Percentiles rank a stretch among this genome's conserved stretches.
phyloP scores from a whole-genome alignment of 2,797 vertebrate species.

The Amphiprion clarkii region DNA sequence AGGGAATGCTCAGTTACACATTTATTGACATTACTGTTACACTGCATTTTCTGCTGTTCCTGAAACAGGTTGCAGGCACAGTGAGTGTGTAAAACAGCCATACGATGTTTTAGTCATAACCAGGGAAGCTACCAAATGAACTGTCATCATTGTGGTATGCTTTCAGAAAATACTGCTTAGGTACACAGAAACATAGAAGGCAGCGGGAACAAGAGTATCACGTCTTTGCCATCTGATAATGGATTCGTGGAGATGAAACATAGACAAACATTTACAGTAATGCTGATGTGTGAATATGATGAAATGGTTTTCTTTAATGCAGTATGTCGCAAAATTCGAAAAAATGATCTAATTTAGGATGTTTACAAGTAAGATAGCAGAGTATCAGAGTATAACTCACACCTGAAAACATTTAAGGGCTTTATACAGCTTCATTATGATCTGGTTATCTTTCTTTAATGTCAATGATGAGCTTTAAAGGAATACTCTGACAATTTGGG shows the following conservation, averaged over 20 bases:
- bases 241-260: not conserved
- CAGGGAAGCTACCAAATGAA: not conserved
- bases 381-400: too few relatives aligned
- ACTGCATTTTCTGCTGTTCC: not conserved
- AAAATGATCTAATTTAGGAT: not conserved
- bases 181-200: slow-evolving; percentile 2
- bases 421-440: too few relatives aligned
- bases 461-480: too few relatives aligned
- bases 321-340: not conserved
- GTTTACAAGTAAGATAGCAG: too few relatives aligned
- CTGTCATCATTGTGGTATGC: not conserved
- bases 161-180: slow-evolving; percentile 15
- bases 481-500: not conserved
- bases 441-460: too few relatives aligned
- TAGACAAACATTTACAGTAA: not conserved
- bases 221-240: not conserved
- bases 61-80: not conserved
- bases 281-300: not conserved
- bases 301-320: not conserved
- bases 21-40: slow-evolving; percentile 9
- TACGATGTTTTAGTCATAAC: not conserved
- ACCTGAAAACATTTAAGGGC: too few relatives aligned
- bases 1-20: slow-evolving; percentile 18
- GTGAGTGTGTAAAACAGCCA: not conserved
- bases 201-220: slow-evolving; percentile 2